These are phyloP conservation scores for Conger conger DNA, from an alignment of 2,113 vertebrate species.

Conservation along the genomic window DNA sequence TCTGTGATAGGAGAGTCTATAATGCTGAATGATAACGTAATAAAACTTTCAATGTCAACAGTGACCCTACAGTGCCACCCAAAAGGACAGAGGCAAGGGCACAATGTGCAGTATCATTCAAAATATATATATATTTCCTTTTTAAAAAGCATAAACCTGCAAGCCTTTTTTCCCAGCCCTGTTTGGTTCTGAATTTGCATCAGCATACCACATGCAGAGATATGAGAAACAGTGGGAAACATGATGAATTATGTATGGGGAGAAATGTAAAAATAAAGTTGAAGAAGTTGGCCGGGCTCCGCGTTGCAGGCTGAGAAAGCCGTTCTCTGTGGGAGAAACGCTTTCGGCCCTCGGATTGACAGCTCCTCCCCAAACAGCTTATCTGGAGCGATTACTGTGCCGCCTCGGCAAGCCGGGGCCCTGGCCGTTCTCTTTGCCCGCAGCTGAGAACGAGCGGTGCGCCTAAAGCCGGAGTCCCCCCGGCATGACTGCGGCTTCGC, in stretches of 20 bases:
- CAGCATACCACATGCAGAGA: neutral
- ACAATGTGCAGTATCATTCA: neutral
- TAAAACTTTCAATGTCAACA: neutral
- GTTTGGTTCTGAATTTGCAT: neutral
- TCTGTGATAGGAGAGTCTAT: neutral
- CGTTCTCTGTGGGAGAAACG: neutral
- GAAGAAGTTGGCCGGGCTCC: neutral
- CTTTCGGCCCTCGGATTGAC: neutral
- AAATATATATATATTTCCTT: neutral
- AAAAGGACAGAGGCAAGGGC: neutral
- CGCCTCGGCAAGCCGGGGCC: neutral
- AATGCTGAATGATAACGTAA: neutral
- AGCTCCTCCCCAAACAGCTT: conserved; percentile 6
- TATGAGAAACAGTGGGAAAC: neutral
- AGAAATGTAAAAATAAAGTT: neutral
- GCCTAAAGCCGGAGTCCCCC: too few relatives aligned
- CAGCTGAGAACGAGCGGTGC: neutral
- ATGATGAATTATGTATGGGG: neutral
- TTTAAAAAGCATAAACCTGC: neutral
- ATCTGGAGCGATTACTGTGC: neutral
- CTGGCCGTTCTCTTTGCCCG: conserved; percentile 1
- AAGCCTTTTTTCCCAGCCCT: neutral
- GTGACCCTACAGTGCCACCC: neutral
- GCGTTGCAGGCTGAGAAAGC: neutral
- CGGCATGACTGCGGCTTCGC: neutral